Evolutionary conservation across 2,888 invertebrate genomes (phyloP).

Genomic region (Lasioglossum oenotherae): DNA sequence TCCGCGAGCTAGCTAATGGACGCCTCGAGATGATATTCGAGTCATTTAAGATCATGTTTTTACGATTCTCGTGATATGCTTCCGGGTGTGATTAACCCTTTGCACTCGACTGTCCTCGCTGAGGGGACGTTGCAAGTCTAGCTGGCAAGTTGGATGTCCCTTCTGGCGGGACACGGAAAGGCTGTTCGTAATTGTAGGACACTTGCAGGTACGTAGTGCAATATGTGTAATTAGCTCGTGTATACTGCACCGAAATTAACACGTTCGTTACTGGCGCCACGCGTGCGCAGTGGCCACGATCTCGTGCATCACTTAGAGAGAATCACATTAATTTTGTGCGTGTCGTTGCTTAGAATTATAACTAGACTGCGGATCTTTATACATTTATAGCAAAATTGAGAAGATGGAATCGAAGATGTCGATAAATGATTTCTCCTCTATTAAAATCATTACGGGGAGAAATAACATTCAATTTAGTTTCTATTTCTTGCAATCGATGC

Average conservation of each 20-base stretch:
- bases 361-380: background rate
- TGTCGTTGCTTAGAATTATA: background rate
- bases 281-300: background rate
- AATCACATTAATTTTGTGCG: background rate
- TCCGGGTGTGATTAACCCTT: background rate
- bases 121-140: background rate
- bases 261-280: background rate
- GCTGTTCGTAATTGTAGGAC: background rate
- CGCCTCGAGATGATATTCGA: slow-evolving; percentile 1
- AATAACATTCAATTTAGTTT: no score
- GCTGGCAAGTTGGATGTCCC: background rate
- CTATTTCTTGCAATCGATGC: no score
- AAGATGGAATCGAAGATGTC: no score
- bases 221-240: slow-evolving; percentile 2
- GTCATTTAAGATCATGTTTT: background rate
- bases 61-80: background rate
- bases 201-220: background rate
- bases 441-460: no score
- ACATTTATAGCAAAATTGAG: background rate
- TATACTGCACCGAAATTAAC: background rate
- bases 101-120: background rate
- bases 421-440: no score
- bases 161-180: background rate
- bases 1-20: background rate
- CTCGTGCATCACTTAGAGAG: background rate